Conservation (phyloP, 1,140 invertebrate genomes). For the Drosophila sucinea region DNA sequence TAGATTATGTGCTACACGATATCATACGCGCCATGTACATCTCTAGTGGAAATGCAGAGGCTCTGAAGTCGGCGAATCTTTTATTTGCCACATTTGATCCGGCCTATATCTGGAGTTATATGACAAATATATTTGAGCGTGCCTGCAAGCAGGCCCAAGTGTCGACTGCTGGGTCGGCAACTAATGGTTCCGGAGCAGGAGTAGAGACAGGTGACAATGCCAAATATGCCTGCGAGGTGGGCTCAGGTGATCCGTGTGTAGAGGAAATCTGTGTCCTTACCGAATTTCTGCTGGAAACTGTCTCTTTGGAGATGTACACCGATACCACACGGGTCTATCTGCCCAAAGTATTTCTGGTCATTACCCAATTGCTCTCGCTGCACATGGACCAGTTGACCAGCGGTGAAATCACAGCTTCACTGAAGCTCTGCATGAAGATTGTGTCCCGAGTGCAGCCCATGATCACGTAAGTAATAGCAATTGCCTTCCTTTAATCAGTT, state of each 20-base stretch:
- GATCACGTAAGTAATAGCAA: conserved; percentile 70
- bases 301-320: conserved; percentile 91
- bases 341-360: conserved; percentile 88
- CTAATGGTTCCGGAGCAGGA: conserved; percentile 15
- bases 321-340: conserved; percentile 92
- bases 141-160: conserved; percentile 84
- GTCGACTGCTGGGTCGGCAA: conserved; percentile 5
- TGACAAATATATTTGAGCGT: conserved; percentile 88
- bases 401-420: conserved; percentile 86
- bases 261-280: conserved; percentile 89
- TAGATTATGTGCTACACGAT: conserved; percentile 93
- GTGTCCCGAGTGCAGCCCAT: conserved; percentile 90
- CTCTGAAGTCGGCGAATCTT: conserved; percentile 93
- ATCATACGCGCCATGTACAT: conserved; percentile 88
- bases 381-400: conserved; percentile 86
- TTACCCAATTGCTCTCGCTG: conserved; percentile 86
- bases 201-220: conserved; percentile 27
- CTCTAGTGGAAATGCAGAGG: conserved; percentile 83
- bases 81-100: conserved; percentile 93
- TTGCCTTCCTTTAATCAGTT: not conserved
- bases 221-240: conserved; percentile 84
- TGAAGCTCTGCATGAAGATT: conserved; percentile 90
- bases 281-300: conserved; percentile 91
- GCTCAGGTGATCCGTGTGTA: conserved; percentile 86
- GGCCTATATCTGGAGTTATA: conserved; percentile 94